A percentile compares a stretch with the other conserved stretches of the same genome.
Evolutionary conservation across 2,888 invertebrate genomes (phyloP).

Genomic region (Dorcus hopei): DNA sequence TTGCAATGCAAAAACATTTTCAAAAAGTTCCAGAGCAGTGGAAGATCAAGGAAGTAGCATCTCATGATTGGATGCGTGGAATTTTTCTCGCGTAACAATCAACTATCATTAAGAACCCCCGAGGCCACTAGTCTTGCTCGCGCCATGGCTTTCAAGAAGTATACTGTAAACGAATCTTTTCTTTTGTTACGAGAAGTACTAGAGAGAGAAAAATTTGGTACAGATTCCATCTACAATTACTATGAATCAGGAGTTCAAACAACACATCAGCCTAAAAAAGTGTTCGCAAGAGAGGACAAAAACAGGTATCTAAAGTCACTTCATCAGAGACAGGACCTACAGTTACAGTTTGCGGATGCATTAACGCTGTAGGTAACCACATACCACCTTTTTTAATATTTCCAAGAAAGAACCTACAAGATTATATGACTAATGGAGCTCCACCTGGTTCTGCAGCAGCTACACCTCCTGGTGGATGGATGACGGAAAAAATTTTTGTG

Average conservation of each 20-base stretch:
- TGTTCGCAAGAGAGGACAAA: neutral
- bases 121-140: too few species aligned
- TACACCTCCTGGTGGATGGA: slow-evolving; percentile 11
- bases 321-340: neutral
- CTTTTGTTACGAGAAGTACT: neutral
- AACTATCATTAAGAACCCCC: too few species aligned
- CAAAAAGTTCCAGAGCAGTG: too few species aligned
- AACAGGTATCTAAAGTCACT: neutral
- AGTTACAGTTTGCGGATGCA: neutral
- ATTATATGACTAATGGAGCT: slow-evolving; percentile 3
- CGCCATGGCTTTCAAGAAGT: neutral
- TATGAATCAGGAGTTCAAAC: neutral
- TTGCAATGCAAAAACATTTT: too few species aligned
- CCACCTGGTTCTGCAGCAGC: slow-evolving; percentile 9
- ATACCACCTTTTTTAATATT: neutral
- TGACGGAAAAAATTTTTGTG: slow-evolving; percentile 9
- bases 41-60: too few species aligned
- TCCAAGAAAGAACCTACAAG: neutral
- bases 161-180: neutral
- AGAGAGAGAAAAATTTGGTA: neutral
- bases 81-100: too few species aligned
- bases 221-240: neutral
- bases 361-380: too few species aligned
- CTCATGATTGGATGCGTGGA: too few species aligned
- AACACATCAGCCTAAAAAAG: neutral